phyloP scores from a whole-genome alignment of 2,888 invertebrate species.

The Macropis europaea region DNA sequence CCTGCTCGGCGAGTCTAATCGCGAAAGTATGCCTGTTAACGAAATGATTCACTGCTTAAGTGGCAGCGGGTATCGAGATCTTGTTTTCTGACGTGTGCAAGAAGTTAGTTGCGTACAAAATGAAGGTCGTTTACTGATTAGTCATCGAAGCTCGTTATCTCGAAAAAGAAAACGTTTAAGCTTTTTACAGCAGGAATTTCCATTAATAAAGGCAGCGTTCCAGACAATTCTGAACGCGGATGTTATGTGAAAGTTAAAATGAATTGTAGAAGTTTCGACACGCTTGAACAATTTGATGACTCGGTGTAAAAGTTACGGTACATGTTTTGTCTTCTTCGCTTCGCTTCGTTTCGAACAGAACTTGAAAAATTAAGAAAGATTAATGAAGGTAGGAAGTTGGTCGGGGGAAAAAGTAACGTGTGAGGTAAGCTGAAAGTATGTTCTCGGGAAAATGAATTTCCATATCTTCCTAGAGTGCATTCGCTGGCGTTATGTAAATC shows the following conservation, averaged over 20 bases:
- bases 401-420: neutral
- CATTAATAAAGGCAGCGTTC: too few species aligned
- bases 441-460: neutral
- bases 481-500: neutral
- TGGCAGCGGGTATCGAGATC: neutral
- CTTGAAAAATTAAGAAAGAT: neutral
- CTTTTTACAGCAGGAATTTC: neutral
- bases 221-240: too few species aligned
- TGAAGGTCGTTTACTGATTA: slow-evolving; percentile 41
- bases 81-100: neutral
- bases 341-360: neutral
- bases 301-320: too few species aligned
- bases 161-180: neutral
- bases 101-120: slow-evolving; percentile 7
- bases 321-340: too few species aligned
- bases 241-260: neutral
- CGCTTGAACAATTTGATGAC: neutral
- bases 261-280: neutral
- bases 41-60: neutral
- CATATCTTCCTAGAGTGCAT: neutral
- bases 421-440: neutral
- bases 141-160: slow-evolving; percentile 15
- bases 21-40: neutral
- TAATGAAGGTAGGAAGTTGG: neutral
- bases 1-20: neutral